Conservation (phyloP, 2,888 invertebrate species). For the Dioctria linearis region DNA sequence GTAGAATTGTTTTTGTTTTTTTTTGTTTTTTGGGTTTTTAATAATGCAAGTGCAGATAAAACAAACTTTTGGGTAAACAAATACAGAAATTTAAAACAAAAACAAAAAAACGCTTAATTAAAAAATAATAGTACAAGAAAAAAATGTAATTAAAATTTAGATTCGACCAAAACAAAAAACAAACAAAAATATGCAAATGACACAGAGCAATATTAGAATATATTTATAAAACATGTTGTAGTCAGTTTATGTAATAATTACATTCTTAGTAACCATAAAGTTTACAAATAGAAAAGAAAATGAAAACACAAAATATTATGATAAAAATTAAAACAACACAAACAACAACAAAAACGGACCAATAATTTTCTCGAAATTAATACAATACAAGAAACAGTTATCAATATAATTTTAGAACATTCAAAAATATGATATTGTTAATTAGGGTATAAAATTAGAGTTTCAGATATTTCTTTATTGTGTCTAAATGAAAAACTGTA, state of each 20-base stretch:
- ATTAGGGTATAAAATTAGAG: too few relatives aligned
- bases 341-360: constrained; percentile 13
- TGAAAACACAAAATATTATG: background rate
- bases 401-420: background rate
- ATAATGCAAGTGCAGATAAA: too few relatives aligned
- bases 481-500: too few relatives aligned
- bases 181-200: constrained; percentile 24
- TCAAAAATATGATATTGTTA: background rate
- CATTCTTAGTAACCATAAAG: background rate
- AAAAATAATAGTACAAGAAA: constrained; percentile 31
- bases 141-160: constrained; percentile 5
- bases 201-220: constrained; percentile 37
- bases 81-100: too few relatives aligned
- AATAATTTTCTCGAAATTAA: constrained; percentile 13
- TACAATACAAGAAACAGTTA: background rate
- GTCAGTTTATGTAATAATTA: constrained; percentile 1
- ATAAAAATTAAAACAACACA: background rate
- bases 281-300: background rate
- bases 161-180: background rate
- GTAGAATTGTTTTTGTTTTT: too few relatives aligned
- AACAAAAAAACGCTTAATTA: background rate
- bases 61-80: too few relatives aligned
- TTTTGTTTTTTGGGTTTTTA: too few relatives aligned
- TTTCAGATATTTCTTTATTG: too few relatives aligned
- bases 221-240: constrained; percentile 22